These are phyloP conservation scores for Riptortus pedestris DNA, from an alignment of 1,140 invertebrate species.

Conservation along the genomic window DNA sequence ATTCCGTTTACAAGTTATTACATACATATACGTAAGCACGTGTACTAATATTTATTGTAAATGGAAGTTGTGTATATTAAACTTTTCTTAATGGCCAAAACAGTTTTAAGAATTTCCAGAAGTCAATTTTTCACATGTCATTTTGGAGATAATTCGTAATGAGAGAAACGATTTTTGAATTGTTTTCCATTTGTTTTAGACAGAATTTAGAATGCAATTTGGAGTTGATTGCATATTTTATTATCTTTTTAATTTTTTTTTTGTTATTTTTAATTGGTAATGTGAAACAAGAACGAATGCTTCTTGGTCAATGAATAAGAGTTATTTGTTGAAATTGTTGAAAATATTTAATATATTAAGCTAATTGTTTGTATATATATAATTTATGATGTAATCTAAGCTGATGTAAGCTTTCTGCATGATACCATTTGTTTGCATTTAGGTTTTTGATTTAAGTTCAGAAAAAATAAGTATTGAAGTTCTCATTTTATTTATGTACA, in stretches of 20 bases:
- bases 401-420: neutral
- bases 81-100: neutral
- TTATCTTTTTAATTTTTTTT: no score
- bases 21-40: neutral
- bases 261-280: no score
- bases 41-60: neutral
- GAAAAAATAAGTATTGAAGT: neutral
- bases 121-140: neutral
- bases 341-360: neutral
- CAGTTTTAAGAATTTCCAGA: no score
- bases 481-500: neutral
- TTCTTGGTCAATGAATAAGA: neutral
- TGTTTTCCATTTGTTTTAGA: no score
- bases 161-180: neutral
- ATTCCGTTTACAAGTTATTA: conserved; percentile 1
- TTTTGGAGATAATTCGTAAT: neutral
- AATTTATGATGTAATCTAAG: neutral
- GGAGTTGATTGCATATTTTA: no score
- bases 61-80: neutral
- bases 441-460: neutral
- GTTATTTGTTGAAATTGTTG: neutral
- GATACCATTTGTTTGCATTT: neutral
- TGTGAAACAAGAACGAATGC: no score
- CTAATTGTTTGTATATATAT: neutral
- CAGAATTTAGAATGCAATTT: no score